Base-by-base conservation (phyloP, 2,113 vertebrate genomes). In the Taxidea taxus region DNA sequence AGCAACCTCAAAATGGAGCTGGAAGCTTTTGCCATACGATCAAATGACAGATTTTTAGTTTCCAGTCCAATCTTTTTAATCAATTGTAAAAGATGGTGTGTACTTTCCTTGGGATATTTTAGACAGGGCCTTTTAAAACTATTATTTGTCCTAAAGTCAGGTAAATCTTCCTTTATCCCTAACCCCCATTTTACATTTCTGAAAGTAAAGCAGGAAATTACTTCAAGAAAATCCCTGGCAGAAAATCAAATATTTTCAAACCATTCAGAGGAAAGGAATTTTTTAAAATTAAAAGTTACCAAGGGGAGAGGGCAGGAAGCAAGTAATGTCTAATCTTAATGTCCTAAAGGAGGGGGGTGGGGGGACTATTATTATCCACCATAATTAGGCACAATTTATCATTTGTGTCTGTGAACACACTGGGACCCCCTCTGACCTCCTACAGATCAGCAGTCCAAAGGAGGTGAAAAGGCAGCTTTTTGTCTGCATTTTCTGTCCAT, bases 201-300 rank as follows among this genome's bases (percentile, higher is more conserved):
- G 9, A 97, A 92, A 70, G 62, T 60, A 58, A 96, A 97, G 93
- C 95, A 98, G 98, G 95, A 98, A 96, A 98, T 98, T 96, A 72
- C 85, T 97, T 93, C 39, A 95, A 92, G 85, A 96, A 97, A 97
- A 85, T 84, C 62, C 27, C 27, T 95, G 78, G 80, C 95, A 86
- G 70, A 93, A 87, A 91, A 94, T 37, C 23, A 94, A 92, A 42
- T 97, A 82, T 95, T 81, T 96, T 80, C 56, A 93, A 97, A 49
- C 20, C 70, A 87, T 74, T 91, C 47, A 58, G 15, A 95, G 42
- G 62, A 78, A 90, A 86, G 60, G 47, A 77, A 60, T 92, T 95
- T 72, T 82, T 86, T 85, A 1, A 4, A 87, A 96, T 72, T 78
- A 94, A 94, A 96, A 94, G 15, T 97, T 82, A 16, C 92, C 90